phyloP scores from a whole-genome alignment of 2,888 invertebrate species.

The Drosophila paranaensis region DNA sequence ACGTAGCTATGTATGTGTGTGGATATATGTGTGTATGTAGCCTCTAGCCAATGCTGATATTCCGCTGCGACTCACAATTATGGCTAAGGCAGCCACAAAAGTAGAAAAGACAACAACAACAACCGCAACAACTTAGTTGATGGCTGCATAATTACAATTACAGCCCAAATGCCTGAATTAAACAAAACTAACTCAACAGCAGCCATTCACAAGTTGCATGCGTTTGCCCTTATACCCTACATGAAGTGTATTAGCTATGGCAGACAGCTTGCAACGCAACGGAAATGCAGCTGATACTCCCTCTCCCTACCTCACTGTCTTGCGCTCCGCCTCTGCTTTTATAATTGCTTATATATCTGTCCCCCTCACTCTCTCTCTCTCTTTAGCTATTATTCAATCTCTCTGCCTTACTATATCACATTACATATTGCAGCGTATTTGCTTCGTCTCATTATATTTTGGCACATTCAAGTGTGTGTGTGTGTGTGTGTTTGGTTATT shows the following conservation, averaged over 20 bases:
- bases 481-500: slow-evolving; percentile 27
- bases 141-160: slow-evolving; percentile 75
- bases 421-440: slow-evolving; percentile 24
- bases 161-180: slow-evolving; percentile 63
- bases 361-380: background rate
- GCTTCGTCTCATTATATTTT: background rate
- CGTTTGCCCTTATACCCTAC: slow-evolving; percentile 30
- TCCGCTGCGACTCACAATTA: background rate
- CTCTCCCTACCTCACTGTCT: background rate
- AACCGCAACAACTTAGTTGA: slow-evolving; percentile 41
- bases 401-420: background rate
- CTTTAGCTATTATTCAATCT: background rate
- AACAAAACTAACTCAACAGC: slow-evolving; percentile 43
- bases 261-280: background rate
- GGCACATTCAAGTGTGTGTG: slow-evolving; percentile 15
- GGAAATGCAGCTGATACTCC: background rate
- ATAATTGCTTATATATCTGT: background rate
- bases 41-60: slow-evolving; percentile 43
- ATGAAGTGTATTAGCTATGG: background rate
- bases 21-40: background rate
- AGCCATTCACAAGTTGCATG: slow-evolving; percentile 23
- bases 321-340: background rate
- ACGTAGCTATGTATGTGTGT: slow-evolving; percentile 11
- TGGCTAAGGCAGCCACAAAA: too few species aligned
- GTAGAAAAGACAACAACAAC: too few species aligned